phyloP scores from a whole-genome alignment of 2,113 vertebrate species.

The Corydoras sp. region DNA sequence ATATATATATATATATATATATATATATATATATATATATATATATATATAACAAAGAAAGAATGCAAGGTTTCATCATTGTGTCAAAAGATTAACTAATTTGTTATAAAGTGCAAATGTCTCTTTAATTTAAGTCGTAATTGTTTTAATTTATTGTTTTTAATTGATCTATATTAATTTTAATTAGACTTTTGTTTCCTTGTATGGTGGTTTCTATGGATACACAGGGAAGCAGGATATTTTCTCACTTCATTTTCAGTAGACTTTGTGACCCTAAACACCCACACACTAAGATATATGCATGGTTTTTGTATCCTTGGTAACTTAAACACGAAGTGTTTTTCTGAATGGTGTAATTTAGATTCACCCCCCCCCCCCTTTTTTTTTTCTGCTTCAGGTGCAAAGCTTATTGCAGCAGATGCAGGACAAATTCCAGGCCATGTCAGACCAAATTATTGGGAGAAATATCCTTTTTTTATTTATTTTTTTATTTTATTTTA shows the following conservation, averaged over 20 bases:
- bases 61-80: background rate
- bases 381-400: slow-evolving; percentile 68
- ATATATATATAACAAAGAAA: background rate
- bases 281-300: background rate
- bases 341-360: background rate
- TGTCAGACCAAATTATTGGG: slow-evolving; percentile 98
- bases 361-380: background rate
- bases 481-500: too few relatives aligned
- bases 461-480: slow-evolving; percentile 89
- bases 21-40: too few relatives aligned
- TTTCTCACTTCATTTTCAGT: background rate
- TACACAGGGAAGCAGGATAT: background rate
- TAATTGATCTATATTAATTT: background rate
- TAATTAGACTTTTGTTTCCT: background rate
- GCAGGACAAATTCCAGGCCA: slow-evolving; percentile 98
- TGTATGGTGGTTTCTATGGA: background rate
- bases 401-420: slow-evolving; percentile 94
- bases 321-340: background rate
- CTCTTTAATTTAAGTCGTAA: background rate
- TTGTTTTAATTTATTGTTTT: background rate
- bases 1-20: too few relatives aligned
- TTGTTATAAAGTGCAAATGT: background rate
- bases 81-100: background rate
- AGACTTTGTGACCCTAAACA: slow-evolving; percentile 3
- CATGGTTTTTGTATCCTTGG: background rate